phyloP scores from a whole-genome alignment of 92 coral and sea anemone genomes.

The Paragorgia papillata region DNA sequence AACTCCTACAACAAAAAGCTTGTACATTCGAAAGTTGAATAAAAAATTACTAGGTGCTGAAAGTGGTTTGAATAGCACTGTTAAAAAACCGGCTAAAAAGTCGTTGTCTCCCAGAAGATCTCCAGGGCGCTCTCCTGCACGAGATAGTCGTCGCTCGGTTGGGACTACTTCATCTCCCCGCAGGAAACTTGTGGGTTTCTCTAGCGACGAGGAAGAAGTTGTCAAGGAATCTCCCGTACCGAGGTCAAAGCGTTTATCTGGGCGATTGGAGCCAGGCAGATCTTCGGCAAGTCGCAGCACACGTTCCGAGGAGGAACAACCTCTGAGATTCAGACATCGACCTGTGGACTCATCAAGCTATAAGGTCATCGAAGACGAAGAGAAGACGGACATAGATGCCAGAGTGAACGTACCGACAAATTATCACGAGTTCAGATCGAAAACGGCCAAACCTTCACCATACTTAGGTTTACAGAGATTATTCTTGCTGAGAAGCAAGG shows the following conservation, averaged over 20 bases:
- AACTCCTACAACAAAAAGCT: slow-evolving; percentile 72
- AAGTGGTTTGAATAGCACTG: slow-evolving; percentile 6
- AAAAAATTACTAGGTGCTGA: slow-evolving; percentile 60
- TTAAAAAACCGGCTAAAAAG: slow-evolving; percentile 51
- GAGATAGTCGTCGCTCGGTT: slow-evolving; percentile 35
- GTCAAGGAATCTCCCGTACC: slow-evolving; percentile 48
- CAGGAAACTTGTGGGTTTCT: slow-evolving; percentile 87
- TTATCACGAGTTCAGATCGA: slow-evolving; percentile 2
- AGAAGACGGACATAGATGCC: slow-evolving; percentile 20
- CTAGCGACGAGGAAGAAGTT: slow-evolving; percentile 91
- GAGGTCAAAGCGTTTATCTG: slow-evolving; percentile 51
- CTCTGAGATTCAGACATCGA: not conserved
- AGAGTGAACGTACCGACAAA: not conserved
- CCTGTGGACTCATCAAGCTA: slow-evolving; percentile 1
- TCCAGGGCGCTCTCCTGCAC: slow-evolving; percentile 60
- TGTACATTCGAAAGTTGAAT: slow-evolving; percentile 72
- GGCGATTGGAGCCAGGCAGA: slow-evolving; percentile 39
- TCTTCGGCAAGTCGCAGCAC: not conserved
- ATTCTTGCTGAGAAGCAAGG: slow-evolving; percentile 41
- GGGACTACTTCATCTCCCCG: slow-evolving; percentile 62
- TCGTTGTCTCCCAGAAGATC: slow-evolving; percentile 56
- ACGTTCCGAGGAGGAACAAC: slow-evolving; percentile 22
- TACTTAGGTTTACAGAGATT: slow-evolving; percentile 25
- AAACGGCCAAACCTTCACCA: slow-evolving; percentile 11
- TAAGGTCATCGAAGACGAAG: slow-evolving; percentile 7